Base-by-base conservation (phyloP, 2,888 invertebrate genomes). In the Eurytoma californica region DNA sequence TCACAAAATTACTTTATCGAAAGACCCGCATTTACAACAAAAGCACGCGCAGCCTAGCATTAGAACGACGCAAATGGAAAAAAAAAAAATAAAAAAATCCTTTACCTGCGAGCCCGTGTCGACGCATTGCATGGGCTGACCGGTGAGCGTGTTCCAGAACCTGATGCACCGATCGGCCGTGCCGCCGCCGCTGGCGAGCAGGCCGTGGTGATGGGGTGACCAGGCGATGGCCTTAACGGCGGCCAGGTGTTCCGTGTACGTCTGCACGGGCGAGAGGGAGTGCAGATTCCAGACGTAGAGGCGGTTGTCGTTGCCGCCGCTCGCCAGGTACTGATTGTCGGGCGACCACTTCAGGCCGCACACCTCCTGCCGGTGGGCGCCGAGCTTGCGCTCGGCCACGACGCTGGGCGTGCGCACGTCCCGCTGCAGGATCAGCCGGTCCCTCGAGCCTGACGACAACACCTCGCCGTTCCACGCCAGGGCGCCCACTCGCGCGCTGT, bases 271-370 rank as follows among this genome's bases (percentile, higher is more conserved):
- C 3, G 94, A 93, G 3, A 95, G 91, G 0, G 96, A 95, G 87
- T 97, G 96, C 92, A 96, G 92, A 84, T 95, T 95, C 98, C 98
- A 98, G 9, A 98, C 97, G 90, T 97, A 95, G 72, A 98, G 92
- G 86, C 97, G 94, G 92, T 98, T 98, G 91, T 99, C 99, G 90
- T 99, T 99, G 74, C 99, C 99, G 53, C 99, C 99, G 53, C 98
- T 98, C 0, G 99, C 99, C 75, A 99, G 92, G 88, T 97, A 97
- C 91, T 98, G 97, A 85, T 97, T 97, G 91, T 99, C 99, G 1
- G 98, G 97, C 1, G 98, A 99, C 98, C 98, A 99, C 90, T 98
- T 98, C 67, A 99, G 91, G 0, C 99, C 99, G 91, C 99, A 99
- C 63, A 98, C 97, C 92, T 99, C 99, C 91, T 99, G 98, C 69